Evolutionary conservation across 1,140 invertebrate genomes (phyloP).

Genomic region (Danaus melanippus): DNA sequence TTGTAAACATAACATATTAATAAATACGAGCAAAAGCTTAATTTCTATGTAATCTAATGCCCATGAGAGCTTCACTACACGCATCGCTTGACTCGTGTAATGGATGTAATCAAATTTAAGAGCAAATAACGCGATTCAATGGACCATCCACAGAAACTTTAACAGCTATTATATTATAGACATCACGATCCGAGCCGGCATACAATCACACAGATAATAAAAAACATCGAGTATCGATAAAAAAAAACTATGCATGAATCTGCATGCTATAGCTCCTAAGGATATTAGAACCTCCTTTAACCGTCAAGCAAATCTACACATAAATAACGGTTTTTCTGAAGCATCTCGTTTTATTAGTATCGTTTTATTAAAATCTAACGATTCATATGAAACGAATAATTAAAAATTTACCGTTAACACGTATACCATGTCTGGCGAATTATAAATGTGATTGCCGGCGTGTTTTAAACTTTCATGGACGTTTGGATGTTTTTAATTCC

Average conservation of each 20-base stretch:
- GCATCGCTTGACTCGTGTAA: slow-evolving; percentile 23
- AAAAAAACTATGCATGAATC: slow-evolving; percentile 43
- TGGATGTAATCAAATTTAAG: slow-evolving; percentile 13
- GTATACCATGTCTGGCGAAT: no score
- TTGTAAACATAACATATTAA: slow-evolving; percentile 11
- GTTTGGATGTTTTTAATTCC: slow-evolving; percentile 28
- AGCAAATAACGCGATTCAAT: slow-evolving; percentile 26
- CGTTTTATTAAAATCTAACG: no score
- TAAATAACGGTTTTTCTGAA: neutral
- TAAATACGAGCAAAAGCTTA: slow-evolving; percentile 2
- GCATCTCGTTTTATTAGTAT: no score
- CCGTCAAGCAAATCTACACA: neutral
- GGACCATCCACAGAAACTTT: slow-evolving; percentile 40
- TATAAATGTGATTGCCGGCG: no score
- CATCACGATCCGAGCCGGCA: slow-evolving; percentile 56
- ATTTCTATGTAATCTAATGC: slow-evolving; percentile 13
- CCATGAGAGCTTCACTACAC: slow-evolving; percentile 32
- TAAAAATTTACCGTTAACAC: no score
- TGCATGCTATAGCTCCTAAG: slow-evolving; percentile 37
- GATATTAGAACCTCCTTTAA: no score
- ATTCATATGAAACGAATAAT: no score
- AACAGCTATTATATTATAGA: slow-evolving; percentile 67
- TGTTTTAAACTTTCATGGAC: neutral
- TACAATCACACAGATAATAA: slow-evolving; percentile 66
- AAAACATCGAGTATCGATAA: slow-evolving; percentile 54